phyloP scores from a whole-genome alignment of 2,113 vertebrate species.

The Sula dactylatra region DNA sequence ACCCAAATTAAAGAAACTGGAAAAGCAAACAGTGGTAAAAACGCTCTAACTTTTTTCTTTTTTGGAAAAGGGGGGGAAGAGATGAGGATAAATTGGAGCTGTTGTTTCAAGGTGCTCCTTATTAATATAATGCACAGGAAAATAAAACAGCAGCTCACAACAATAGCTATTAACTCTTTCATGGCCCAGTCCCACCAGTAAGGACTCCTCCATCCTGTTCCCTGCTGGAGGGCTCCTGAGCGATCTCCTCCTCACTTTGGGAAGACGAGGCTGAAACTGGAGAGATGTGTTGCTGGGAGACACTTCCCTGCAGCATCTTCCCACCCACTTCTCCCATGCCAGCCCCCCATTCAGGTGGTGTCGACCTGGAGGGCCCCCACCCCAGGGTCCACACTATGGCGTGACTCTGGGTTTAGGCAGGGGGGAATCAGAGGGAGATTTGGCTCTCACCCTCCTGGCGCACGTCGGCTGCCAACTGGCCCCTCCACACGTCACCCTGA shows the following conservation, averaged over 20 bases:
- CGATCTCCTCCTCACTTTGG: not conserved
- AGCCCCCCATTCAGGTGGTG: not conserved
- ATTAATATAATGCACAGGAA: constrained; percentile 20
- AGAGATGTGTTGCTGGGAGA: not conserved
- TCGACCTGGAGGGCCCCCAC: not conserved
- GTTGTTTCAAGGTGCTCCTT: constrained; percentile 23
- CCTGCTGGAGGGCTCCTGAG: not conserved
- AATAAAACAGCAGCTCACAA: not conserved
- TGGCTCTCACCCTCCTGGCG: not conserved
- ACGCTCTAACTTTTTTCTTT: constrained; percentile 21
- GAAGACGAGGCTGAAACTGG: not conserved
- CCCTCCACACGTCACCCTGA: not conserved
- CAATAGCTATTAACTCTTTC: constrained; percentile 4
- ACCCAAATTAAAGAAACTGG: constrained; percentile 88
- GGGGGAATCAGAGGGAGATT: not conserved
- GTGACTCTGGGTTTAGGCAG: not conserved
- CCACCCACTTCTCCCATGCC: not conserved
- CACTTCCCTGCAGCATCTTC: not conserved
- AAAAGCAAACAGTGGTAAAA: constrained; percentile 82
- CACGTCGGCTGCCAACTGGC: not conserved
- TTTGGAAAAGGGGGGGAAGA: not conserved
- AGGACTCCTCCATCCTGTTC: not conserved
- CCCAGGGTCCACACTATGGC: rapidly evolving
- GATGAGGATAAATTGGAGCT: constrained; percentile 20
- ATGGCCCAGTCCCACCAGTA: not conserved